Evolutionary conservation across 2,797 vertebrate species (phyloP).

Genomic region (Oceanodroma leucorhoa): DNA sequence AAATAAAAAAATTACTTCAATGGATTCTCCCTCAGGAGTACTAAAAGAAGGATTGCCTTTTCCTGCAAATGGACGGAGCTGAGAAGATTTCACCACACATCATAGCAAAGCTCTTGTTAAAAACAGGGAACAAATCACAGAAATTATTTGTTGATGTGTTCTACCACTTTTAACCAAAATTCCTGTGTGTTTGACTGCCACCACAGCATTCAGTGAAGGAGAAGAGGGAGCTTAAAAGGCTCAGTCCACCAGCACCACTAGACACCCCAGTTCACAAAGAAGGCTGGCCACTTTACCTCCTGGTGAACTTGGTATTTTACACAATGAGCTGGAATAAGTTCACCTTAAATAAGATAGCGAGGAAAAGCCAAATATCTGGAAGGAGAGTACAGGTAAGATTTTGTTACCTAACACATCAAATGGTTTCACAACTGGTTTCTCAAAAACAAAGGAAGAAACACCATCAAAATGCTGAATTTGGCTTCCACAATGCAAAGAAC

Average conservation of each 20-base stretch:
- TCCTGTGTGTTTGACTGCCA: background rate
- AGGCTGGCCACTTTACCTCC: background rate
- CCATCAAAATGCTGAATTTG: constrained; percentile 38
- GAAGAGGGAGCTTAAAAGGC: background rate
- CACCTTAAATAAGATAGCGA: constrained; percentile 18
- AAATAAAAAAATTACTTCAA: background rate
- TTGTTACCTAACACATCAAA: constrained; percentile 12
- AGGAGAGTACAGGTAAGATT: background rate
- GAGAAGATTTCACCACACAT: background rate
- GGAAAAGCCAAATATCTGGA: constrained; percentile 12
- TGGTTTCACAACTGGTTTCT: constrained; percentile 33
- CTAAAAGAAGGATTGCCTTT: background rate
- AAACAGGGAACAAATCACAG: background rate
- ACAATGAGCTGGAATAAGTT: background rate
- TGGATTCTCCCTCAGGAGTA: background rate
- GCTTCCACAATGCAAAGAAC: constrained; percentile 52
- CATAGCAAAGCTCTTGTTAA: background rate
- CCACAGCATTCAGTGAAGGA: background rate
- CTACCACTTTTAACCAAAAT: background rate
- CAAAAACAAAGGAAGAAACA: background rate
- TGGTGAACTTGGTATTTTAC: background rate
- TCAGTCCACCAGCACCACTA: background rate
- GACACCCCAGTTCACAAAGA: background rate
- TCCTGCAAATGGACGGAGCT: background rate
- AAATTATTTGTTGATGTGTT: background rate